Conservation (phyloP, 2,797 vertebrate species). For the Chelon labrosus region DNA sequence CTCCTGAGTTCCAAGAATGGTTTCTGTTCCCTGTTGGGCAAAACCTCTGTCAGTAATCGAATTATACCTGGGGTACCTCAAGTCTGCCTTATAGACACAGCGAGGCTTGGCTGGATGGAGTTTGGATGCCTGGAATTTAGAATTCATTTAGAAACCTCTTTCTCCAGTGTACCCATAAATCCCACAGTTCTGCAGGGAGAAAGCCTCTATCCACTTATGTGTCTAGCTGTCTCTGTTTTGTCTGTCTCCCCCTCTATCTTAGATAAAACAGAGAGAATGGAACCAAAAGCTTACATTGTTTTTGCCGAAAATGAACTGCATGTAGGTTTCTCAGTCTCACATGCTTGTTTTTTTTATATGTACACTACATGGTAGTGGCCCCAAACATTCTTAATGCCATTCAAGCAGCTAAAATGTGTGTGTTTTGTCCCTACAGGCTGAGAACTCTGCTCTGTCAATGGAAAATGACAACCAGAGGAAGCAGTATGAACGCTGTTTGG, state of each 20-base stretch:
- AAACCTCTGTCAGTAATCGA: constrained; percentile 58
- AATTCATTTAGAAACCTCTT: constrained; percentile 45
- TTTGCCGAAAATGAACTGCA: neutral
- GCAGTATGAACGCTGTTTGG: constrained; percentile 93
- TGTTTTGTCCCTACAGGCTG: constrained; percentile 81
- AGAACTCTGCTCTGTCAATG: constrained; percentile 91
- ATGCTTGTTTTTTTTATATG: neutral
- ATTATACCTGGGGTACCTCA: constrained; percentile 43
- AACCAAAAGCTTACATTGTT: neutral
- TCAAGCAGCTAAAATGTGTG: constrained; percentile 9
- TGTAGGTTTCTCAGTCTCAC: neutral
- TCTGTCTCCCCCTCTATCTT: neutral
- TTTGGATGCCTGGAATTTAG: constrained; percentile 56
- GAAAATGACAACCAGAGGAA: constrained; percentile 95
- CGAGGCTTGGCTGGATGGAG: constrained; percentile 12
- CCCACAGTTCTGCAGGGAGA: constrained; percentile 28
- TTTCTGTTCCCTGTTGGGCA: constrained; percentile 40
- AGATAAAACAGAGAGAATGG: neutral
- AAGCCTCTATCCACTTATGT: neutral
- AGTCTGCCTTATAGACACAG: constrained; percentile 35
- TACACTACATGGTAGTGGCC: neutral
- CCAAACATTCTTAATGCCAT: constrained; percentile 1
- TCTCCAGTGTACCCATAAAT: constrained; percentile 26
- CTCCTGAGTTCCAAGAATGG: constrained; percentile 50
- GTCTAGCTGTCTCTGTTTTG: neutral